A percentile compares a stretch with the other conserved stretches of the same genome.
phyloP scores from a whole-genome alignment of 2,113 vertebrate genomes.

The Eolophus roseicapilla region DNA sequence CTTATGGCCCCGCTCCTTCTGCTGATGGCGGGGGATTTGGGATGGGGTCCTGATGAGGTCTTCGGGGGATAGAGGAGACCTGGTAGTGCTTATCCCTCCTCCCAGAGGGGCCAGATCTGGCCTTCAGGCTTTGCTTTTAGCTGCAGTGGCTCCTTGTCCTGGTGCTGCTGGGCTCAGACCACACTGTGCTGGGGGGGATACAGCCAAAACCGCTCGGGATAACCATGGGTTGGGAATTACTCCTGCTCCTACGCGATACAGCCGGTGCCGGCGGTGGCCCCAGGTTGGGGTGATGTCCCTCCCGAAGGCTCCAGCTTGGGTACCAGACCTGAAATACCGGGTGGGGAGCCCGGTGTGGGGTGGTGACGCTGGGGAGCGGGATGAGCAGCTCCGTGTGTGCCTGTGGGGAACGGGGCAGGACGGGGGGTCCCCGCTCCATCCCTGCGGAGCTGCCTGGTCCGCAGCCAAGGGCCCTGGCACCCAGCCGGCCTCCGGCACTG shows the following conservation, averaged over 20 bases:
- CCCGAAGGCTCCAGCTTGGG: neutral
- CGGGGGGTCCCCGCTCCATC: neutral
- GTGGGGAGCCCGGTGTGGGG: neutral
- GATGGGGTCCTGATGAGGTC: neutral
- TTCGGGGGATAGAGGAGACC: neutral
- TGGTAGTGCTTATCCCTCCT: neutral
- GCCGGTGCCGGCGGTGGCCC: neutral
- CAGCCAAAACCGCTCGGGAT: neutral
- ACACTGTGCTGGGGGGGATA: neutral
- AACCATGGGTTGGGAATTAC: neutral
- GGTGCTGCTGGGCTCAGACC: neutral
- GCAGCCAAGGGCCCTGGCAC: conserved; percentile 30
- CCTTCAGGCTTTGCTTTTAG: neutral
- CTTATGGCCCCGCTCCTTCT: neutral
- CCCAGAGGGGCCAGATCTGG: neutral
- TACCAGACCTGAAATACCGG: conserved; percentile 59
- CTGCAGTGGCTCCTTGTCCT: fast-evolving
- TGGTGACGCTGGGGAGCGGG: conserved; percentile 1
- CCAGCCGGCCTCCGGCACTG: conserved; percentile 29
- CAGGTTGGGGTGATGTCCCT: conserved; percentile 19
- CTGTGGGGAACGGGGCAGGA: neutral
- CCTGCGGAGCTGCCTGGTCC: neutral
- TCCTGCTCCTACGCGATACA: neutral
- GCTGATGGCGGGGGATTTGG: conserved; percentile 23
- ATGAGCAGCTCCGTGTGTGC: neutral